phyloP scores from a whole-genome alignment of 2,888 invertebrate species.

The Amblyteles armatorius region DNA sequence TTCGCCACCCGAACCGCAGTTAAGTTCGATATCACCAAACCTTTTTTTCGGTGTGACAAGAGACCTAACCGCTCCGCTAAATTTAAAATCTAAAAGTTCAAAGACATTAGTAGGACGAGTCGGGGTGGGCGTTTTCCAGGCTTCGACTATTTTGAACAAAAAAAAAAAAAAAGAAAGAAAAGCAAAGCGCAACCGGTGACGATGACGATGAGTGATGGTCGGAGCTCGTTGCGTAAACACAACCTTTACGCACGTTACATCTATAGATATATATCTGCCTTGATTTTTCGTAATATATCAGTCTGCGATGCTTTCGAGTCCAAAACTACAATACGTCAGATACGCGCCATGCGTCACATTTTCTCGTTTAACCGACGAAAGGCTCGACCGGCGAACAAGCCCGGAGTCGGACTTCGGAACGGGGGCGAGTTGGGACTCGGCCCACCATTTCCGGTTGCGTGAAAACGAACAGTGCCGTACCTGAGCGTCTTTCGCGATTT shows the following conservation, averaged over 20 bases:
- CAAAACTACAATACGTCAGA: not conserved
- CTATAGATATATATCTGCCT: not conserved
- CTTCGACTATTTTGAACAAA: not conserved
- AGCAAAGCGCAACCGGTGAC: not conserved
- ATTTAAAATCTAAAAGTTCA: not conserved
- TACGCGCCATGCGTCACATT: not conserved
- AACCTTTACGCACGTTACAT: not conserved
- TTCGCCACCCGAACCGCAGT: too few relatives aligned
- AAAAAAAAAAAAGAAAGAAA: not conserved
- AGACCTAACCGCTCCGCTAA: too few relatives aligned
- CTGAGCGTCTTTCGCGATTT: conserved; percentile 4
- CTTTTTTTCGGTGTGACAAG: too few relatives aligned
- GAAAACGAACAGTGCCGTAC: conserved; percentile 42
- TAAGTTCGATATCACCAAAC: too few relatives aligned
- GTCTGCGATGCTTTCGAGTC: not conserved
- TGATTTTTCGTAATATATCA: not conserved
- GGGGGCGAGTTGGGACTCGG: conserved; percentile 53
- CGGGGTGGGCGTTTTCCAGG: not conserved
- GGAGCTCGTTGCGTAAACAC: not conserved
- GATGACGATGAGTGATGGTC: not conserved
- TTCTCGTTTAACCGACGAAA: conserved; percentile 16
- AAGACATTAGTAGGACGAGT: not conserved
- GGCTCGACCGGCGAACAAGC: not conserved
- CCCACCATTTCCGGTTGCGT: conserved; percentile 65
- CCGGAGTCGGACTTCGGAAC: conserved; percentile 44